Evolutionary conservation across 2,888 invertebrate genomes (phyloP).

Genomic region (Epinotia bilunana): DNA sequence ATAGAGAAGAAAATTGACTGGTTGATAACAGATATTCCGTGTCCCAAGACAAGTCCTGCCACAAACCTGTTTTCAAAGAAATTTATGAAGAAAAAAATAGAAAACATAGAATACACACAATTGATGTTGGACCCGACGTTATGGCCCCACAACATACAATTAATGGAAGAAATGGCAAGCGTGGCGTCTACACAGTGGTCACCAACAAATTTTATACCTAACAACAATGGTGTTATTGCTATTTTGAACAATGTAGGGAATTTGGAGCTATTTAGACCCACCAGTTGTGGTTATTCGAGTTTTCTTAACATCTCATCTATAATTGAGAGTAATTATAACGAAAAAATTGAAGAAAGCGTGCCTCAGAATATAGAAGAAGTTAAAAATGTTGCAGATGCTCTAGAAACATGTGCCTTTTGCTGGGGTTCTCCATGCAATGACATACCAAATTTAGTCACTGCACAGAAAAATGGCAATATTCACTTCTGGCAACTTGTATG

Average conservation of each 20-base stretch:
- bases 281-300: conserved; percentile 56
- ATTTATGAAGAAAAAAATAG: conserved; percentile 56
- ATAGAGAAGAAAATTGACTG: conserved; percentile 68
- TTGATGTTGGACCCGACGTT: conserved; percentile 68
- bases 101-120: conserved; percentile 65
- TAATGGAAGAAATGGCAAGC: conserved; percentile 65
- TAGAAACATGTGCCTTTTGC: conserved; percentile 65
- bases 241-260: conserved; percentile 71
- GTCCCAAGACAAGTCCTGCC: conserved; percentile 63
- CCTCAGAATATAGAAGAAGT: conserved; percentile 56
- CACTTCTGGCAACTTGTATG: conserved; percentile 65
- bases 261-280: conserved; percentile 60
- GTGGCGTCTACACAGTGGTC: conserved; percentile 66
- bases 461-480: conserved; percentile 67
- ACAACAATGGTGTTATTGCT: conserved; percentile 61
- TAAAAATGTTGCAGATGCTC: conserved; percentile 57
- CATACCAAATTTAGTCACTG: conserved; percentile 67
- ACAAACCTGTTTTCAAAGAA: conserved; percentile 56
- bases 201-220: conserved; percentile 58
- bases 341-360: conserved; percentile 40
- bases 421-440: conserved; percentile 61
- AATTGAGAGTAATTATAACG: conserved; percentile 51
- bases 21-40: conserved; percentile 57
- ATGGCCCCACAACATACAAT: conserved; percentile 68
- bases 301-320: conserved; percentile 60